A percentile compares a stretch with the other conserved stretches of the same genome.
phyloP scores from a whole-genome alignment of 2,888 invertebrate genomes.

The Nysson spinosus region DNA sequence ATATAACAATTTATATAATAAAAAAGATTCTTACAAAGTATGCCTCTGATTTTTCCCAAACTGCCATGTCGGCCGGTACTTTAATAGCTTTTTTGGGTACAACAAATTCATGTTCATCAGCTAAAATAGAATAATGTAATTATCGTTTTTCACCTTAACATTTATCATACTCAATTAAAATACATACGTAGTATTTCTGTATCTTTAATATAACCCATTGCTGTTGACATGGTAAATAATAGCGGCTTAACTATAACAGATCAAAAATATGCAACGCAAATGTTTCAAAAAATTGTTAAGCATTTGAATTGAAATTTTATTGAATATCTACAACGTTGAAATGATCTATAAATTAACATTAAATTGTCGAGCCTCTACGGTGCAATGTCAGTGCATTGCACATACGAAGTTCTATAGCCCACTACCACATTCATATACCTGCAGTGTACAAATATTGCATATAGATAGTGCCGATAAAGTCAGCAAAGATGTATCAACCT shows the following conservation, averaged over 20 bases:
- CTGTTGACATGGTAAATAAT: constrained; percentile 39
- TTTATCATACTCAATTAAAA: not conserved
- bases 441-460: too few relatives aligned
- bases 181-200: constrained; percentile 39
- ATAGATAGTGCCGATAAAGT: too few relatives aligned
- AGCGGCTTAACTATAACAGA: constrained; percentile 7
- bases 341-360: too few relatives aligned
- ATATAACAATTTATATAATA: constrained; percentile 1
- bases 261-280: constrained; percentile 1
- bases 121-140: constrained; percentile 53
- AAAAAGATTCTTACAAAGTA: constrained; percentile 82
- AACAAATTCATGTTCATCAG: constrained; percentile 81
- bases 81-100: constrained; percentile 84
- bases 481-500: too few relatives aligned
- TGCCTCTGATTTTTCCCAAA: constrained; percentile 92
- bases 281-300: not conserved
- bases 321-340: too few relatives aligned
- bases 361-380: too few relatives aligned
- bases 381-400: too few relatives aligned
- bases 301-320: too few relatives aligned
- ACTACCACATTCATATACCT: too few relatives aligned
- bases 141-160: not conserved
- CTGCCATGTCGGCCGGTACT: constrained; percentile 84
- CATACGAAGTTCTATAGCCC: too few relatives aligned
- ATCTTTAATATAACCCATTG: constrained; percentile 18